phyloP scores from a whole-genome alignment of 2,797 vertebrate genomes.

The Sebastes flavidus region DNA sequence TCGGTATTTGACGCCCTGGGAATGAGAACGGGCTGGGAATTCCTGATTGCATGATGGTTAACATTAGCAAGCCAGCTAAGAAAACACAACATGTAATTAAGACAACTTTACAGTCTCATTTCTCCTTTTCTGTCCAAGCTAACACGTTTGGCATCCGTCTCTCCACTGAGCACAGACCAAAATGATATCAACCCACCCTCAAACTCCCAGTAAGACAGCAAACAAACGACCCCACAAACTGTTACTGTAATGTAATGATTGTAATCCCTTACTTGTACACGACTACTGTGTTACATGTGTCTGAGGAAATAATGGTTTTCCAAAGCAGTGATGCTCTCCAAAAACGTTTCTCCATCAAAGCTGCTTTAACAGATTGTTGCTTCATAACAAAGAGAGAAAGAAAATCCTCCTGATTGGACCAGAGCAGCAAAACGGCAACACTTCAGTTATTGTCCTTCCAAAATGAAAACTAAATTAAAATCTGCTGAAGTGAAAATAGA shows the following conservation, averaged over 20 bases:
- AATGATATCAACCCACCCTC: not conserved
- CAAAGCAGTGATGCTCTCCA: slow-evolving; percentile 4
- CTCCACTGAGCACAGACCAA: not conserved
- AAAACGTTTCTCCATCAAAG: slow-evolving; percentile 16
- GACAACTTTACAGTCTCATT: not conserved
- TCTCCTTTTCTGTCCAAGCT: not conserved
- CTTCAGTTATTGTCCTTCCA: not conserved
- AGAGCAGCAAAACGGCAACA: not conserved
- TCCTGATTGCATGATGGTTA: too few relatives aligned
- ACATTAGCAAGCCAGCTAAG: too few relatives aligned
- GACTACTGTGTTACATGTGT: not conserved
- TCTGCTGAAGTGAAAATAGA: not conserved
- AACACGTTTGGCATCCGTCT: not conserved
- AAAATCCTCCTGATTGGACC: not conserved
- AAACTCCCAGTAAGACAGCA: rapidly evolving
- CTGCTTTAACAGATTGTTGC: slow-evolving; percentile 43
- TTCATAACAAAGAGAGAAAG: slow-evolving; percentile 7
- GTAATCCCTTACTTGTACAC: not conserved
- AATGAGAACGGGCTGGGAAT: too few relatives aligned
- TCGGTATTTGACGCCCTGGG: too few relatives aligned
- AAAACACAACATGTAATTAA: not conserved
- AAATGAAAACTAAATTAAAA: not conserved
- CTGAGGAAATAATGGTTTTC: not conserved
- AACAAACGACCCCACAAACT: not conserved
- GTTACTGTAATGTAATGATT: not conserved